Base-by-base conservation (phyloP, 2,888 invertebrate species). In the Synergus umbraculus region DNA sequence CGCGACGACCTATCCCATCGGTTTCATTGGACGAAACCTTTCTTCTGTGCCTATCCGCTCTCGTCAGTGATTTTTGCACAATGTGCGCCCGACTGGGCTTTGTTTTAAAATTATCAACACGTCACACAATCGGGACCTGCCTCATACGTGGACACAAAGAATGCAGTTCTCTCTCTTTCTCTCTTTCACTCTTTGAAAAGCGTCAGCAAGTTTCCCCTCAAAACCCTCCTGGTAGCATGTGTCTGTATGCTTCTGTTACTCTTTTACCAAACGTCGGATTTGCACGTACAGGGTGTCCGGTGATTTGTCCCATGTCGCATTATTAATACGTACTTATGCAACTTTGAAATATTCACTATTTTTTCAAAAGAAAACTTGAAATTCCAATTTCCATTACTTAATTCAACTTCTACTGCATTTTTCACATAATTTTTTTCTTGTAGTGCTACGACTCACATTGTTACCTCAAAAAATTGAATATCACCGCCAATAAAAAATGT, bases 81-180 rank as follows among this genome's bases (percentile, higher is more conserved):
- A 69, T 69, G 46, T 69, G 69, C 69, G 13, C 69, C 13, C 69
- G 46, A 49, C 69, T 69, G 69, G 69, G 69, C 46, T 46, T 69
- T 69, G 69, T 69, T 69, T 69, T 29, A 69, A 91, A 91, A 91
- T 91, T 91, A 92, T 91, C 91, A 91, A 91, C 90, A 88, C 89
- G 89, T 89, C 88, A 88, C 91, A 91, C 91, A 92, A 91, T 90
- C 90, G 87, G 86, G 85, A 87, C 85, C 83, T 82, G 83, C 85
- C 86, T 86, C 86, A 65, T 86, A 86, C 84, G 79, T 84, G 82
- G 82, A 81, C 82, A 90, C 89, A 90, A 90, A 90, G 89, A 89
- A 88, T 81, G 78, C 83, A 82, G 81, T 80, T 82, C 81, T 82
- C 83, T 83, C 83, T 81, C 79, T 81, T 78, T 54, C 66, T 7